These are phyloP conservation scores for Acanthopleura granulata DNA, from an alignment of 2,888 invertebrate species.

Conservation along the genomic window DNA sequence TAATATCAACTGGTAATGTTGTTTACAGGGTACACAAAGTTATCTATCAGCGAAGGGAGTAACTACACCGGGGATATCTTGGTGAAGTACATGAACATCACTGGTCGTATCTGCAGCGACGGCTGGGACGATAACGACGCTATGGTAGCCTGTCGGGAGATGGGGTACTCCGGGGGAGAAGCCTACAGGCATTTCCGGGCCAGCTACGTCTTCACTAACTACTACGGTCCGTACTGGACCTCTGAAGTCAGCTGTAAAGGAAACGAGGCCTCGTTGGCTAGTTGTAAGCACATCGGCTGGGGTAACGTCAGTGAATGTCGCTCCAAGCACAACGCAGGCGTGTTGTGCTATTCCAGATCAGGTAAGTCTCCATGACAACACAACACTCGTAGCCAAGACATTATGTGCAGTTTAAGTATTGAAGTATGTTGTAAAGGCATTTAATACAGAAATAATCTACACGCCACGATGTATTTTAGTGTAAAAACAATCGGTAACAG, in stretches of 20 bases:
- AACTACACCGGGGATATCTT: conserved; percentile 51
- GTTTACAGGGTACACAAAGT: background rate
- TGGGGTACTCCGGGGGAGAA: conserved; percentile 50
- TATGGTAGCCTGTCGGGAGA: conserved; percentile 48
- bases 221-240: conserved; percentile 75
- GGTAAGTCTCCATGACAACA: conserved; percentile 37
- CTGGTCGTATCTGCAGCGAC: conserved; percentile 54
- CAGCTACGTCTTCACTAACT: conserved; percentile 38
- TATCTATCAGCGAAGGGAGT: conserved; percentile 34
- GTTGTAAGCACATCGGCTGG: conserved; percentile 39
- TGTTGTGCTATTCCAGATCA: conserved; percentile 46
- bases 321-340: conserved; percentile 48
- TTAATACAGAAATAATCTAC: no score
- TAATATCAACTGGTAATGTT: background rate
- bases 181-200: conserved; percentile 55
- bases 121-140: conserved; percentile 54
- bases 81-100: conserved; percentile 44
- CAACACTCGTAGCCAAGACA: no score
- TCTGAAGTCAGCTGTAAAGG: conserved; percentile 46
- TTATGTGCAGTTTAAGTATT: no score
- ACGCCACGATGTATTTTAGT: no score
- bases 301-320: conserved; percentile 2
- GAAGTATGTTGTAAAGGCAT: no score
- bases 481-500: no score
- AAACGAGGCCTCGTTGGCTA: conserved; percentile 41